These are phyloP conservation scores for Lagopus leucura DNA, from an alignment of 2,113 vertebrate genomes.

Conservation along the genomic window DNA sequence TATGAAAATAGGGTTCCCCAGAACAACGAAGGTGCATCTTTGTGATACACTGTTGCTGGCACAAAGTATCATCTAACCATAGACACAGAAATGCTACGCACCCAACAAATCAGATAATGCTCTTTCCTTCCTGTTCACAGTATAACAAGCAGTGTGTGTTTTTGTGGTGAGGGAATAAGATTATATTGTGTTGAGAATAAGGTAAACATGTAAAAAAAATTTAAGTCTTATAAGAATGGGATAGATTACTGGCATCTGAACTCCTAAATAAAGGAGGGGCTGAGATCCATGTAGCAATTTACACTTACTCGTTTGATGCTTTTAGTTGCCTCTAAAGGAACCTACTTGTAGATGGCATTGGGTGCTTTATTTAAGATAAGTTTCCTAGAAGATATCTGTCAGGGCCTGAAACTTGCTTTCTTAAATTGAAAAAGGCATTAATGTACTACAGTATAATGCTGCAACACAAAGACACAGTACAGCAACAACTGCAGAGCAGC, in stretches of 20 bases:
- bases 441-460: no score
- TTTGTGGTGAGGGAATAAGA: background rate
- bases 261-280: background rate
- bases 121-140: background rate
- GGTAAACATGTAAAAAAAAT: background rate
- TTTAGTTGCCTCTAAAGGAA: background rate
- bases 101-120: background rate
- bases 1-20: background rate
- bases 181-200: background rate
- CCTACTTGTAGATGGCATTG: background rate
- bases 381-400: conserved; percentile 46
- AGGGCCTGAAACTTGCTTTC: conserved; percentile 29
- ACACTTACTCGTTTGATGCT: background rate
- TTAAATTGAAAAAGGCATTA: background rate
- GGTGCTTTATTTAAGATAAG: conserved; percentile 36
- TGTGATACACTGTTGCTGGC: background rate
- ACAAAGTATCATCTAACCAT: background rate
- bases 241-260: background rate
- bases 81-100: background rate
- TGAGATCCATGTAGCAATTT: background rate
- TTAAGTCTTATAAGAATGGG: rapidly evolving
- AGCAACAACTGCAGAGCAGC: no score
- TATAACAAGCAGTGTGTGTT: background rate
- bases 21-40: background rate
- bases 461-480: no score